Conservation (phyloP, 2,888 invertebrate species). For the Mellilla xanthometata region DNA sequence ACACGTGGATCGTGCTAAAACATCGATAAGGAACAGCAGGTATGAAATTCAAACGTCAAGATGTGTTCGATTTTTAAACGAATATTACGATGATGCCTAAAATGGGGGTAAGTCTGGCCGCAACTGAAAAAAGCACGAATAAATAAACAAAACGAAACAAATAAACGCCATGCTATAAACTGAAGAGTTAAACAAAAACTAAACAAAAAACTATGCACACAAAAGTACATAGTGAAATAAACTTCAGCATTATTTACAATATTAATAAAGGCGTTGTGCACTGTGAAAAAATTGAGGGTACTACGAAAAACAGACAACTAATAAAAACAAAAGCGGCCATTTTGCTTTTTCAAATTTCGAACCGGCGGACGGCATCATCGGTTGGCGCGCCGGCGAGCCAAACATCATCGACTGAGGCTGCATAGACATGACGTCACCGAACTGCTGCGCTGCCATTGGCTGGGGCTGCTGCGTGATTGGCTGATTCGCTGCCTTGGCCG, state of each 20-base stretch:
- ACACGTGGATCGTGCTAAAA: constrained; percentile 8
- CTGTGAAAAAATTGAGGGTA: constrained; percentile 31
- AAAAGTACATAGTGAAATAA: constrained; percentile 14
- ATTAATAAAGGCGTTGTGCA: constrained; percentile 36
- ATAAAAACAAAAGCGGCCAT: constrained; percentile 38
- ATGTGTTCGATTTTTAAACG: no score
- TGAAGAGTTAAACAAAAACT: constrained; percentile 24
- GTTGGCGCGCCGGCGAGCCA: constrained; percentile 71
- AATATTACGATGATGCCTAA: constrained; percentile 5
- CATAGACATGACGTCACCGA: constrained; percentile 66
- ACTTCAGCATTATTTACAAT: constrained; percentile 29
- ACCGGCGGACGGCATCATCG: constrained; percentile 78
- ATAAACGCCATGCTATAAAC: constrained; percentile 27
- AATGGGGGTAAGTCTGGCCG: constrained; percentile 10
- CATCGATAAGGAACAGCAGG: neutral
- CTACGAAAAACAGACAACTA: constrained; percentile 41
- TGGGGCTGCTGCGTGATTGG: constrained; percentile 65
- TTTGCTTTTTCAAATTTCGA: constrained; percentile 50
- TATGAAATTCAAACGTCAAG: neutral
- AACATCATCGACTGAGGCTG: constrained; percentile 70
- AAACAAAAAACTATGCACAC: constrained; percentile 20
- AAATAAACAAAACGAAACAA: constrained; percentile 28
- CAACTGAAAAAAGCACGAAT: constrained; percentile 27
- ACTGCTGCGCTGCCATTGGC: constrained; percentile 63
- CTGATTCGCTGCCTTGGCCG: constrained; percentile 55